Base-by-base conservation (phyloP, 1,140 invertebrate genomes). In the Saccostrea glomerata region DNA sequence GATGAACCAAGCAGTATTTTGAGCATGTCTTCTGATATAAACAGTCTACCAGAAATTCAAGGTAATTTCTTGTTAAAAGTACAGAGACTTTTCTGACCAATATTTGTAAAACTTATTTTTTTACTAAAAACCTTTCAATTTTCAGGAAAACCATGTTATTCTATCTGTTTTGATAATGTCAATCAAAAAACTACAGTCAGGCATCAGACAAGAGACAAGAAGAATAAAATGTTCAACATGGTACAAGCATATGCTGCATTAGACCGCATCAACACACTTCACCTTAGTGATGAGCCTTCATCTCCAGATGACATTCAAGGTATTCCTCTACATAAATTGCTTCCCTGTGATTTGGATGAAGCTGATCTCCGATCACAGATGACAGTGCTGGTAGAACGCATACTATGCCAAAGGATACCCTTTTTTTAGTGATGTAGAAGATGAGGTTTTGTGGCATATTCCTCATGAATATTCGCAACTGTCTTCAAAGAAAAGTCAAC, bases 221-320 rank as follows among this genome's bases (percentile, higher is more conserved):
- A 84, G 15, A 85, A 89, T n/a, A 84, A 87, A 83, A 89, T 87
- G 36, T 87, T 89, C 23, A 87, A 87, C 56, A 89, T 89, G 89
- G 86, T 89, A 20, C 89, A 87, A 63, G 83, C 86, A 2, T 87
- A 89, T 86, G 60, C 86, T 13, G 83, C 89, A 11, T 12, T 15
- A 23, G 88, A 89, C 54, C 87, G 88, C 63, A 63, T 89, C 20
- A 17, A 40, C 55, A 85, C 70, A 23, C n/a, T 84, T n/a, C 55
- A 84, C 70, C 63, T 86, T 17, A n/a, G 20, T 7, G 36, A 87
- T 63, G 54, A 40, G 12, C 13, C 25, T 6, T 85, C 85, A 36
- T 70, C 58, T 36, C 55, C 88, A 86, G 56, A 87, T 55, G 47
- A 47, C 17, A 56, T 89, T 40, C 36, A 5, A n/a, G 17, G 73